Evolutionary conservation across 2,888 invertebrate species (phyloP).

Genomic region (Apotomis turbidana): DNA sequence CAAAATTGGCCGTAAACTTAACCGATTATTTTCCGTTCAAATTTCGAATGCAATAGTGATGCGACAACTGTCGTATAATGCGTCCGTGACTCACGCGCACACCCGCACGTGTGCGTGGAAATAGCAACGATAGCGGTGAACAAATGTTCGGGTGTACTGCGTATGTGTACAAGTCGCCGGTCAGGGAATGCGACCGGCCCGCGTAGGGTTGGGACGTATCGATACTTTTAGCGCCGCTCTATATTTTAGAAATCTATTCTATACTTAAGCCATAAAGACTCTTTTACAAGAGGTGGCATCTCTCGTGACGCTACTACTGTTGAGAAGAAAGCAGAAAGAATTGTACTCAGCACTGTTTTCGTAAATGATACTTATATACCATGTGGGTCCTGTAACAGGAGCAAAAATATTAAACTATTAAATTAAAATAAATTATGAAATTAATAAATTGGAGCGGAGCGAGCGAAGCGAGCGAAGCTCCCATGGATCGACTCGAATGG

Average conservation of each 20-base stretch:
- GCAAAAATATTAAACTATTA: too few relatives aligned
- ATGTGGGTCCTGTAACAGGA: too few relatives aligned
- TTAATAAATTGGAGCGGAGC: too few relatives aligned
- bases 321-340: too few relatives aligned
- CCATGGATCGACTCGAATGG: too few relatives aligned
- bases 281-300: too few relatives aligned
- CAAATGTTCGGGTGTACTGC: conserved; percentile 68
- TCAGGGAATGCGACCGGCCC: conserved; percentile 81
- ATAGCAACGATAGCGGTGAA: conserved; percentile 77
- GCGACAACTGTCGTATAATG: conserved; percentile 63
- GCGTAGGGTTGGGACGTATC: conserved; percentile 71
- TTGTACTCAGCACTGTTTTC: too few relatives aligned
- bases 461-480: too few relatives aligned
- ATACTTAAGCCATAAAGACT: too few relatives aligned
- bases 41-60: conserved; percentile 42
- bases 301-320: too few relatives aligned
- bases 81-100: conserved; percentile 79
- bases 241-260: neutral
- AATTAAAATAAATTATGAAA: too few relatives aligned
- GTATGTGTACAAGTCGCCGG: conserved; percentile 65
- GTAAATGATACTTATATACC: too few relatives aligned
- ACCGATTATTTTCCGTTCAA: conserved; percentile 10
- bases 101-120: conserved; percentile 77
- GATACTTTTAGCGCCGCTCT: conserved; percentile 48
- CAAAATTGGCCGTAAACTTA: neutral